Evolutionary conservation across 2,113 vertebrate species (phyloP).

Genomic region (Drymodes brunneopygia): DNA sequence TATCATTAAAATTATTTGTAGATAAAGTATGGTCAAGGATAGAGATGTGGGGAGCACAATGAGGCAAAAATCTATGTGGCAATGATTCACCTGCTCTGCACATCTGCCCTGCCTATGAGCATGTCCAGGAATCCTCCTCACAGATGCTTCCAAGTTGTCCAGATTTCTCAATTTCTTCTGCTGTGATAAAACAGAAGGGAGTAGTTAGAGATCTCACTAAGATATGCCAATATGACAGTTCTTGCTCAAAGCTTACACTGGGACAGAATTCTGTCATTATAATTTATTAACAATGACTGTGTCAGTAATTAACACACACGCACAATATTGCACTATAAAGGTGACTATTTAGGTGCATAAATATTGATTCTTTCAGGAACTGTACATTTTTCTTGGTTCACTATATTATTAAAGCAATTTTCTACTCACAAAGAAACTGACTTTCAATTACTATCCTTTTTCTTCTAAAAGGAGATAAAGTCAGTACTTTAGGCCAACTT

Average conservation of each 20-base stretch:
- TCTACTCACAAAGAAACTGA: neutral
- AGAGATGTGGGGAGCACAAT: fast-evolving
- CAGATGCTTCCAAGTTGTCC: neutral
- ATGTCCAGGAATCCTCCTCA: neutral
- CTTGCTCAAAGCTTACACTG: neutral
- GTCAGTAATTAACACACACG: neutral
- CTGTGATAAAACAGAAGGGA: neutral
- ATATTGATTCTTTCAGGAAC: neutral
- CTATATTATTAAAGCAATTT: neutral
- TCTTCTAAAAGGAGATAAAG: neutral
- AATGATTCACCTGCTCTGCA: neutral
- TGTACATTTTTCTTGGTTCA: neutral
- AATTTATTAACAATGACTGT: neutral
- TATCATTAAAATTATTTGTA: neutral
- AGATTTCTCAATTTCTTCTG: neutral
- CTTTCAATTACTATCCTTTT: neutral
- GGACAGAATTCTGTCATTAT: neutral
- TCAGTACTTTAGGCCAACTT: neutral
- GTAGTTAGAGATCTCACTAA: neutral
- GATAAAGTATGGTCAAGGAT: neutral
- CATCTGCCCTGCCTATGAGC: fast-evolving
- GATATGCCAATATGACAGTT: neutral
- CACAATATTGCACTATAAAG: neutral
- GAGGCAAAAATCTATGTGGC: neutral
- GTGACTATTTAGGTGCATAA: neutral